phyloP scores from a whole-genome alignment of 2,797 vertebrate genomes.

The Parauchenoglanis punctatus region DNA sequence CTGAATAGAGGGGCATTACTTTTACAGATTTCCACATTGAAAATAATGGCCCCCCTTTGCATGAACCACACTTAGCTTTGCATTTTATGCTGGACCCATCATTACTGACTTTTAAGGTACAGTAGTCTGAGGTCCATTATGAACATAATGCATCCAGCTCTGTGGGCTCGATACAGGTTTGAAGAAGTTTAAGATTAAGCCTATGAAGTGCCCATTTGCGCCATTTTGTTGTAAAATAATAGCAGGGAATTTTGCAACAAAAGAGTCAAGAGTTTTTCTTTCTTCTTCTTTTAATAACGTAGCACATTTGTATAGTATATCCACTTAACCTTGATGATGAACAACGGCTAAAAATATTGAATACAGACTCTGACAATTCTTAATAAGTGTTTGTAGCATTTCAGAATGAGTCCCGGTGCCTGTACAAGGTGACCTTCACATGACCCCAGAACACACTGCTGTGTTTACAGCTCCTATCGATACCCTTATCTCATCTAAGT shows the following conservation, averaged over 20 bases:
- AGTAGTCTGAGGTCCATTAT: conserved; percentile 33
- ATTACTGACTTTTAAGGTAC: conserved; percentile 43
- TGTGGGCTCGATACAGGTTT: neutral
- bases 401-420: neutral
- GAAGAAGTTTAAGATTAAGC: conserved; percentile 22
- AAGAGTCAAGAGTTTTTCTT: neutral
- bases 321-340: neutral
- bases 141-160: conserved; percentile 17
- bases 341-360: conserved; percentile 32
- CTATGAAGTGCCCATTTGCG: neutral
- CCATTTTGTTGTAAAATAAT: conserved; percentile 13
- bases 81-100: conserved; percentile 46
- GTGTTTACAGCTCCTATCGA: conserved; percentile 61
- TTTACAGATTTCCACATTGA: conserved; percentile 65
- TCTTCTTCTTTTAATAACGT: neutral
- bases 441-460: conserved; percentile 33
- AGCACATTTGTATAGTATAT: neutral
- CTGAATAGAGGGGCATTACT: conserved; percentile 74
- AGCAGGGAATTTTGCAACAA: neutral
- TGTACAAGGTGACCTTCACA: conserved; percentile 2
- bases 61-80: conserved; percentile 41
- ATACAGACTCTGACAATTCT: conserved; percentile 12
- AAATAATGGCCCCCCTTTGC: conserved; percentile 51
- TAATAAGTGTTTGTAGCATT: neutral
- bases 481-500: conserved; percentile 52